Base-by-base conservation (phyloP, 2,888 invertebrate genomes). In the Ecliptopera silaceata region DNA sequence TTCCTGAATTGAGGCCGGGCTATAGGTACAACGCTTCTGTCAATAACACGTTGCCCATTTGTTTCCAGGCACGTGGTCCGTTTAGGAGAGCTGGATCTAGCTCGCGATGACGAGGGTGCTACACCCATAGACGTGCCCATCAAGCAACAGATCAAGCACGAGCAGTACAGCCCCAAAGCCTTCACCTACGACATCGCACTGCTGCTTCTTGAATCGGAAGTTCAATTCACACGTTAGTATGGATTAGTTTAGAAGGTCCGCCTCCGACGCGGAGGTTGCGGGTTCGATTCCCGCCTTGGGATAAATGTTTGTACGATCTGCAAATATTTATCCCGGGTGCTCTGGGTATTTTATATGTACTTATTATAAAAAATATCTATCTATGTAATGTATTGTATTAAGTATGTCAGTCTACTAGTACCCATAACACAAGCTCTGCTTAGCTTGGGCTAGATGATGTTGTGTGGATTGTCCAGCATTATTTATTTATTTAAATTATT, bases 141-240 rank as follows among this genome's bases (percentile, higher is more conserved):
- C 47, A 92, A 92, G 45, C 85, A 83, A 46, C 90, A 86, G 54
- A 91, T 93, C 52, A 82, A 94, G 8, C 97, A 97, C 76, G 95
- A 96, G 62, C 71, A 91, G 1, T 97, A 95, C 83, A 93, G 92
- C 74, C 73, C 94, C 0, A 86, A 77, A 1, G 81, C 92, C 17
- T 94, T 92, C 68, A 93, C 93, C 42, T 95, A 95, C 69, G 98
- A 98, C 77, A 95, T 98, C 56, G 97, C 95, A 0, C 77, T 98
- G 1, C 79, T 98, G 0, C 92, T 93, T 56, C 80, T 97, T 46
- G 84, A 90, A 2, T 72, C 80, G 0, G 92, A 93, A 1, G 93
- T 94, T 0, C 66, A 82, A 1, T 94, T 93, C 56, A 88, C 93
- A 4, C 59, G 95, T 94, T 70, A 86, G 86, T 44, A n/a, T 41